A percentile compares a stretch with the other conserved stretches of the same genome.
phyloP scores from a whole-genome alignment of 2,888 invertebrate genomes.

The Megalurothrips usitatus region DNA sequence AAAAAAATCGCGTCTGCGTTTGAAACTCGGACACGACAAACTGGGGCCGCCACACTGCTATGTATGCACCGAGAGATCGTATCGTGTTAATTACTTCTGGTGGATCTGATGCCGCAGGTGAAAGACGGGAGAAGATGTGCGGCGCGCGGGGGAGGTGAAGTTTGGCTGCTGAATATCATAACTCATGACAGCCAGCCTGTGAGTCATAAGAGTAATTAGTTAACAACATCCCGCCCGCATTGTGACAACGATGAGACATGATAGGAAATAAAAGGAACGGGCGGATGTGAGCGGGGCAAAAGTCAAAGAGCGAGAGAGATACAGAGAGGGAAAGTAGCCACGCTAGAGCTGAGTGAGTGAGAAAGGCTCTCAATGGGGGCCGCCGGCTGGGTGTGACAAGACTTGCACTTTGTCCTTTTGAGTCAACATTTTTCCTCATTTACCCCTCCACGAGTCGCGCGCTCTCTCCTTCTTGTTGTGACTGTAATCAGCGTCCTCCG shows the following conservation, averaged over 20 bases:
- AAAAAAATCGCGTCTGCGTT: too few species aligned
- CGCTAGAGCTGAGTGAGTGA: background rate
- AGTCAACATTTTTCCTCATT: background rate
- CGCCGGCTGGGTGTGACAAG: background rate
- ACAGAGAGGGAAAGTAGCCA: background rate
- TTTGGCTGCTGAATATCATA: too few species aligned
- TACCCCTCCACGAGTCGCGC: background rate
- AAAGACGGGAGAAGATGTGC: too few species aligned
- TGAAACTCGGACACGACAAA: too few species aligned
- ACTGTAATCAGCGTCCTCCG: background rate
- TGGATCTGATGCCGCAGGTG: too few species aligned
- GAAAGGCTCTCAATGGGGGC: background rate
- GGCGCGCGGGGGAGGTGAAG: too few species aligned
- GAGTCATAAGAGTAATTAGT: background rate
- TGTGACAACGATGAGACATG: background rate
- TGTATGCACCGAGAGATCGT: too few species aligned
- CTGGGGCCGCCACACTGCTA: too few species aligned
- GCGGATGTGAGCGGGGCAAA: background rate
- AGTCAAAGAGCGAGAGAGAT: background rate
- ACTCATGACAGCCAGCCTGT: too few species aligned
- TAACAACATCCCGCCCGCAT: background rate
- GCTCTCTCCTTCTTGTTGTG: background rate
- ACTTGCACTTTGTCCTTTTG: constrained; percentile 3
- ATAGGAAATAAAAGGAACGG: background rate
- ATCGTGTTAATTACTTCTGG: too few species aligned